Conservation (phyloP, 2,797 vertebrate genomes). For the Pseudocheirus occidentalis region DNA sequence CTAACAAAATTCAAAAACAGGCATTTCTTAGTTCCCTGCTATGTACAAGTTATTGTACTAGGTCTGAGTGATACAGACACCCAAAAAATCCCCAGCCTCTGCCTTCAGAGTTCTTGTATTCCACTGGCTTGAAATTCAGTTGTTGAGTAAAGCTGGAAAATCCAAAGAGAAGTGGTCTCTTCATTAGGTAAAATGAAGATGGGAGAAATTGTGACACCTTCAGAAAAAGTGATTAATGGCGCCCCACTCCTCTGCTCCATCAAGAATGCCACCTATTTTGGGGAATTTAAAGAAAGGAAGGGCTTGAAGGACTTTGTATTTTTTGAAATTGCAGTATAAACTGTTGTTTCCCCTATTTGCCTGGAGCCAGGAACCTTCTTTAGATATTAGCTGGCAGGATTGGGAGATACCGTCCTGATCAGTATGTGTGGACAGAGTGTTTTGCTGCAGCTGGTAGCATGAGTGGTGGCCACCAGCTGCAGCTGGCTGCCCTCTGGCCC, state of each 20-base stretch:
- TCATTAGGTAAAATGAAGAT: slow-evolving; percentile 65
- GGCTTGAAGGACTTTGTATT: slow-evolving; percentile 41
- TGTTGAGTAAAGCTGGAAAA: slow-evolving; percentile 61
- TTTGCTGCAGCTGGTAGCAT: slow-evolving; percentile 92
- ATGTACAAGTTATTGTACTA: neutral
- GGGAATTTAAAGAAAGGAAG: slow-evolving; percentile 69
- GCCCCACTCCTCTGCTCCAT: slow-evolving; percentile 54
- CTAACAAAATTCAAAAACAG: slow-evolving; percentile 51
- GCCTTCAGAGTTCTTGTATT: neutral
- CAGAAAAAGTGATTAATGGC: slow-evolving; percentile 74
- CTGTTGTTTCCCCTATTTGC: slow-evolving; percentile 48
- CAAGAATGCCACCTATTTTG: slow-evolving; percentile 60
- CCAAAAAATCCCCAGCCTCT: neutral
- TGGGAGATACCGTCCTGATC: slow-evolving; percentile 85
- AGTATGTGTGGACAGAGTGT: slow-evolving; percentile 92
- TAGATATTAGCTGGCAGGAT: slow-evolving; percentile 73
- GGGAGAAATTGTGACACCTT: slow-evolving; percentile 71
- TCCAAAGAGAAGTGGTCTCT: slow-evolving; percentile 52
- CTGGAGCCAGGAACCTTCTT: slow-evolving; percentile 66
- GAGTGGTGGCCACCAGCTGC: slow-evolving; percentile 94
- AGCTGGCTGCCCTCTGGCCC: slow-evolving; percentile 94
- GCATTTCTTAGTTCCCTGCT: neutral
- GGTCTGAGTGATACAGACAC: neutral
- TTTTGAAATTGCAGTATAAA: slow-evolving; percentile 67
- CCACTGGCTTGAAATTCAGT: slow-evolving; percentile 63